Base-by-base conservation (phyloP, 1,140 invertebrate species). In the Chrysoperla carnea region DNA sequence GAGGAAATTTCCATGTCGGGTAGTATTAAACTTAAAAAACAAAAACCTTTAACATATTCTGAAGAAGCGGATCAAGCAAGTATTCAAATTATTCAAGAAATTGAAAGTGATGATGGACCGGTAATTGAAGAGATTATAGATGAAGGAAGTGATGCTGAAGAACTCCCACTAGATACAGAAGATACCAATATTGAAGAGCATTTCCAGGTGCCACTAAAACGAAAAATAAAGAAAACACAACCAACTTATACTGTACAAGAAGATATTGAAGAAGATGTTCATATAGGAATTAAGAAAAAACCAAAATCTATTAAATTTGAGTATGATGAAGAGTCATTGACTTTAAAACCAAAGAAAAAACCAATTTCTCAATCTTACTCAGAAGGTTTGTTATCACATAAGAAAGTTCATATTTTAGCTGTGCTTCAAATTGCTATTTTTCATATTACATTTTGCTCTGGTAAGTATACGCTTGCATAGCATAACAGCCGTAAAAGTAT, bases 1-100 rank as follows among this genome's bases (percentile, higher is more conserved):
- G 83, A 86, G 66, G 81, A 86, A 60, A 80, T 87, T 46, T 82
- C 80, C 6, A 79, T 87, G 73, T 77, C 79, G 8, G 79, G 81
- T 44, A 85, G 82, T 62, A 74, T 85, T 4, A 81, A 79, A 63
- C 47, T 85, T n/a, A 84, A 72, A 47, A 61, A 77, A 50, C 78
- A 76, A 33, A 67, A 66, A 43, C 70, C 72, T 42, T 64, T 66
- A 40, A 82, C 80, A 6, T 83, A 74, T 58, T 72, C 66, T 7
- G 80, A 84, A 62, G 81, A 81, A 61, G 64, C 72, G 13, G 72
- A 73, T 31, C 76, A 84, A 67, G 70, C 76, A 44, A 77, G 74
- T 4, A 78, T 84, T 15, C 72, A 72, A 57, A 75, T 84, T 44
- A 69, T 74, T 42, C 65, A 78, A 61, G 76, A 81, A 60, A 64